Percentiles rank a stretch among this genome's conserved stretches.
Conservation (phyloP, 2,888 invertebrate genomes). For the Drosophila niveifrons region DNA sequence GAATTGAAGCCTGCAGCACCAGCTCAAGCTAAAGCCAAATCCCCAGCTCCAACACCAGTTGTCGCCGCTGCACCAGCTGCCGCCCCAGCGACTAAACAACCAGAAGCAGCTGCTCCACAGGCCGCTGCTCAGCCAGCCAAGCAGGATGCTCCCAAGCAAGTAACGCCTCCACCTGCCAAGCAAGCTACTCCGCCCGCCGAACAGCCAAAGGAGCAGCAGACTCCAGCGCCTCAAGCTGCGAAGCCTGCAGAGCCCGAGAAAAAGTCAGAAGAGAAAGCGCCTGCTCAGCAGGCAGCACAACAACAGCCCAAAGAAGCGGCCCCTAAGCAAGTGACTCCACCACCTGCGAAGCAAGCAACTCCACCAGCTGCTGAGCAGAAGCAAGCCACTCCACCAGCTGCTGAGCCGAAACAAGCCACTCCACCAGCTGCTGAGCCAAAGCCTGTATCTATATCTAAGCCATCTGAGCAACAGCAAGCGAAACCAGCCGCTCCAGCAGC, state of each 20-base stretch:
- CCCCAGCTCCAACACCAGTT: conserved; percentile 4
- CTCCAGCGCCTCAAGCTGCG: neutral
- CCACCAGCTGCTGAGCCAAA: neutral
- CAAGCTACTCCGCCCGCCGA: conserved; percentile 7
- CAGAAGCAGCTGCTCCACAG: neutral
- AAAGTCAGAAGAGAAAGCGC: conserved; percentile 20
- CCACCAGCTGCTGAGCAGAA: neutral
- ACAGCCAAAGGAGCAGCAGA: neutral
- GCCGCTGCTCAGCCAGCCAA: conserved; percentile 19
- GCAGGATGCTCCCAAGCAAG: conserved; percentile 17
- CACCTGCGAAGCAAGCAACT: conserved; percentile 21
- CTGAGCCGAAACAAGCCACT: conserved; percentile 14
- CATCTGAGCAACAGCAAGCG: conserved; percentile 5
- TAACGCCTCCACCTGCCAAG: conserved; percentile 25
- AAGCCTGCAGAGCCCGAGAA: neutral
- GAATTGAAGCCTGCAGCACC: neutral
- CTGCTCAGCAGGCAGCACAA: conserved; percentile 8
- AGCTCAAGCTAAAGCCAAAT: neutral
- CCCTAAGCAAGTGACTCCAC: conserved; percentile 32
- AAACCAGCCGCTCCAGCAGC: neutral
- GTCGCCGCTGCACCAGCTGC: neutral
- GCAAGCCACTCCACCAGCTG: neutral
- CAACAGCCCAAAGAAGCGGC: conserved; percentile 19
- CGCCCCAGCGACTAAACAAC: conserved; percentile 1
- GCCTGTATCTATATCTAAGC: neutral